phyloP scores from a whole-genome alignment of 2,797 vertebrate species.

The Acanthis flammea region DNA sequence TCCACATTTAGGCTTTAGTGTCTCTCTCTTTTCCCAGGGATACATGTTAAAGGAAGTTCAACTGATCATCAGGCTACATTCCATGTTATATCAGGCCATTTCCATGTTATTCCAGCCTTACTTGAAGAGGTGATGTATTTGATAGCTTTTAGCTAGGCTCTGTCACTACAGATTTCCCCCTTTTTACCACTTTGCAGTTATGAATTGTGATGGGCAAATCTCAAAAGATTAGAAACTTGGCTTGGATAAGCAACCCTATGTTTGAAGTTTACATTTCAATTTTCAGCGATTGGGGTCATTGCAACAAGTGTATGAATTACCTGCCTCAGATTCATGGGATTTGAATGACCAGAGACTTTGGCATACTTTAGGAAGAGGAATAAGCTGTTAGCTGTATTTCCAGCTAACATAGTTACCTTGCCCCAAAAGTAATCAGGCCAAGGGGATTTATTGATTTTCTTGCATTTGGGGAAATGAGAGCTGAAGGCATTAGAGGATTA shows the following conservation, averaged over 20 bases:
- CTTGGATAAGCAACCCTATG: background rate
- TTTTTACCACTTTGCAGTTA: background rate
- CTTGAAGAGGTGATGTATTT: background rate
- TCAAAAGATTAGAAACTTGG: background rate
- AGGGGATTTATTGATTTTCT: background rate
- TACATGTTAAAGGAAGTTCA: background rate
- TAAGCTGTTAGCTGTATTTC: background rate
- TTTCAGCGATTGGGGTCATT: background rate
- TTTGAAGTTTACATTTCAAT: background rate
- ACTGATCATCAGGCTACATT: background rate
- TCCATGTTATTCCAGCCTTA: background rate
- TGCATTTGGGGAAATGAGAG: background rate
- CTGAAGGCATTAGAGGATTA: background rate
- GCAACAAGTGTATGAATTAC: background rate
- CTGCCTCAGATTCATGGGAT: background rate
- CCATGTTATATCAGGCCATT: background rate
- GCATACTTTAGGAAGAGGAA: background rate
- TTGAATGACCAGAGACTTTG: background rate
- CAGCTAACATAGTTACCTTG: background rate
- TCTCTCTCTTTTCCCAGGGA: background rate
- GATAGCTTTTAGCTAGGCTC: background rate
- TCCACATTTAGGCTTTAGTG: background rate
- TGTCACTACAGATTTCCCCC: background rate
- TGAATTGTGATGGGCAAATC: background rate
- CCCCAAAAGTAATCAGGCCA: background rate